phyloP scores from a whole-genome alignment of 1,140 invertebrate genomes.

The Heliconius hewitsoni region DNA sequence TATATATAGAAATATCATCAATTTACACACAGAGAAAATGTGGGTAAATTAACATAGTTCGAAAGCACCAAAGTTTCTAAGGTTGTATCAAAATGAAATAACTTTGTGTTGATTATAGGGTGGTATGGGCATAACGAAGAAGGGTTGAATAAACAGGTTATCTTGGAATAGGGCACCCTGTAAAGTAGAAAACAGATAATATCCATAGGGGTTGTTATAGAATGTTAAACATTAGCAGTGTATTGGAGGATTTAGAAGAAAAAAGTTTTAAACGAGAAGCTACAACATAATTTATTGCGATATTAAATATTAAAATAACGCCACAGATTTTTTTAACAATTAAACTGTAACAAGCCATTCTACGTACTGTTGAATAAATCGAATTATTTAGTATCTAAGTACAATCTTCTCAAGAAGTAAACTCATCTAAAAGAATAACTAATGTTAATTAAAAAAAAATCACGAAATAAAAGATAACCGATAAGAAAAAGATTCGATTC shows the following conservation, averaged over 20 bases:
- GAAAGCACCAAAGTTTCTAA: conserved; percentile 36
- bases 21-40: conserved; percentile 9
- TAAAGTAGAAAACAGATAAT: conserved; percentile 26
- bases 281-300: not conserved
- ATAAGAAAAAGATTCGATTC: not conserved
- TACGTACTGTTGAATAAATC: too few relatives aligned
- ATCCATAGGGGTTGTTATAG: conserved; percentile 3
- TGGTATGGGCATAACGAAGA: conserved; percentile 17
- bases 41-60: conserved; percentile 20
- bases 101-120: conserved; percentile 37
- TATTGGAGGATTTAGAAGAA: not conserved
- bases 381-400: not conserved
- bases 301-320: too few relatives aligned
- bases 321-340: too few relatives aligned
- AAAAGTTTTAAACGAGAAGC: not conserved
- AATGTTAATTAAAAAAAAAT: not conserved
- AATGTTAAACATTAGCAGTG: not conserved
- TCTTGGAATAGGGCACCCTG: conserved; percentile 27
- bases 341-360: too few relatives aligned
- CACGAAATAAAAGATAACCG: not conserved
- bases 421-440: not conserved
- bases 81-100: conserved; percentile 40
- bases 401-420: not conserved
- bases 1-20: not conserved
- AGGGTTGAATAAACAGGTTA: conserved; percentile 39